A percentile compares a stretch with the other conserved stretches of the same genome.
Conservation (phyloP, 2,888 invertebrate species). For the Trilocha varians region DNA sequence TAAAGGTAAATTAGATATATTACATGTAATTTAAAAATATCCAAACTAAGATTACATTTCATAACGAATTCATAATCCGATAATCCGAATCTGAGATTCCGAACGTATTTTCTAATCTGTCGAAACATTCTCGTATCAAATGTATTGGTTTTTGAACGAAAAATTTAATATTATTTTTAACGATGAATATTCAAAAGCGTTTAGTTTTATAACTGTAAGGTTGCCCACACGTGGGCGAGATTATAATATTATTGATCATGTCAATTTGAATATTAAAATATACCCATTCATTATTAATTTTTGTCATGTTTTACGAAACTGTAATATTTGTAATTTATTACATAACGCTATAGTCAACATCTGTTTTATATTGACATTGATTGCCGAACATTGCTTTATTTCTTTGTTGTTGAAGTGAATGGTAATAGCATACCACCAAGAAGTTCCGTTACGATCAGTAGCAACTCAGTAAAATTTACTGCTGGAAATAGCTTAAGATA, state of each 20-base stretch:
- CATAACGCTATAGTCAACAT: too few species aligned
- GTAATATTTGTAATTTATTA: too few species aligned
- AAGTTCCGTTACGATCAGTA: too few species aligned
- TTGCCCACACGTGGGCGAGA: not conserved
- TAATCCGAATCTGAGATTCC: not conserved
- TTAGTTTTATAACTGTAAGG: not conserved
- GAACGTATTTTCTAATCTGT: constrained; percentile 1
- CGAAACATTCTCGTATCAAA: not conserved
- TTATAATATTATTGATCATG: not conserved
- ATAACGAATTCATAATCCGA: not conserved
- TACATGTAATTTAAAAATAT: not conserved
- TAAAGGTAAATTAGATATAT: too few species aligned
- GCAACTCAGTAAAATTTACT: too few species aligned
- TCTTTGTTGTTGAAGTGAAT: too few species aligned
- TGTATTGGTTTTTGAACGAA: constrained; percentile 1
- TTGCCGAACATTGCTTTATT: too few species aligned
- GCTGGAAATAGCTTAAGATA: too few species aligned
- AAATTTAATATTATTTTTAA: not conserved
- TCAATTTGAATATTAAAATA: not conserved
- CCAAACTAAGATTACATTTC: not conserved
- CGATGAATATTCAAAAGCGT: constrained; percentile 3
- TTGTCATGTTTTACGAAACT: not conserved
- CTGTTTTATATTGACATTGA: too few species aligned
- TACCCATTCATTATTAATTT: not conserved
- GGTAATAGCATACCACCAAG: too few species aligned